Conservation (phyloP, 2,888 invertebrate genomes). For the Sturmia bella region DNA sequence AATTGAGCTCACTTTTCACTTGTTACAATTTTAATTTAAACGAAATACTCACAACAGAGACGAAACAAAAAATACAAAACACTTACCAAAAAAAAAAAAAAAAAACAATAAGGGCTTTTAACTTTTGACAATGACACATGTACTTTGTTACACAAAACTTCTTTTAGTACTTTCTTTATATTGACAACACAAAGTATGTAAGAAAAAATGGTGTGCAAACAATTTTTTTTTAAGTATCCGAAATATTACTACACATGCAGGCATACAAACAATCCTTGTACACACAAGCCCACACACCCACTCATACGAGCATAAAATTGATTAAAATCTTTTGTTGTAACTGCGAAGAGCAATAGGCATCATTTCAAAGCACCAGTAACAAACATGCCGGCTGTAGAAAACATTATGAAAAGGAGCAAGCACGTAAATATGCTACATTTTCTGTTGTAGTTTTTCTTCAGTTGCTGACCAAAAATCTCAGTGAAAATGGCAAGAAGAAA, state of each 20-base stretch:
- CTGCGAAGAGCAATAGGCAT: neutral
- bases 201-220: neutral
- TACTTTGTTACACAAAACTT: slow-evolving; percentile 31
- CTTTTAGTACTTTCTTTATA: neutral
- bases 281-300: too few relatives aligned
- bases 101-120: slow-evolving; percentile 50
- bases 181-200: too few relatives aligned
- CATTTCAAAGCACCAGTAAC: neutral
- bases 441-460: slow-evolving; percentile 29
- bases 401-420: neutral
- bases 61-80: neutral
- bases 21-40: neutral
- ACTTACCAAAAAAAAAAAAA: neutral
- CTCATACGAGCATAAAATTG: too few relatives aligned
- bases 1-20: too few relatives aligned
- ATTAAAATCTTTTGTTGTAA: neutral
- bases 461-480: slow-evolving; percentile 25
- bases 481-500: slow-evolving; percentile 3
- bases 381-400: too few relatives aligned
- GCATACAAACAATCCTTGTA: too few relatives aligned
- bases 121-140: slow-evolving; percentile 62
- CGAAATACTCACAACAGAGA: neutral
- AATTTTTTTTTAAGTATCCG: too few relatives aligned
- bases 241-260: too few relatives aligned
- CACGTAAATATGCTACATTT: slow-evolving; percentile 9